Evolutionary conservation across 2,113 vertebrate genomes (phyloP), one percentile per base, ranked within the genome.

Genomic region (Choloepus hoffmanni): DNA sequence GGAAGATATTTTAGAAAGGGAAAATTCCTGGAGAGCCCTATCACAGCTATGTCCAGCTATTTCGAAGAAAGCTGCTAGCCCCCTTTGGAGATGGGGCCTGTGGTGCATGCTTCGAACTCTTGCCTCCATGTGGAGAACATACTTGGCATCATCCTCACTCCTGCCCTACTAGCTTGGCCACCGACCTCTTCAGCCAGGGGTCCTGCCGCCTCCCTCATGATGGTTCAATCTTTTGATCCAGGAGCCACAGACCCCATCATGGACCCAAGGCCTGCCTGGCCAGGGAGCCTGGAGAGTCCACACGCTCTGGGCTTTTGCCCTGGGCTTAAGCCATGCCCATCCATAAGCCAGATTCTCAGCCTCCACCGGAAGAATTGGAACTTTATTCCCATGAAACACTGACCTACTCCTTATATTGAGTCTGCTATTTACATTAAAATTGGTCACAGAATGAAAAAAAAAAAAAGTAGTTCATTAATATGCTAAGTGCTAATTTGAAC

Each of bases 401-500:
- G 97, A 84, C 95, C 55, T 97, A 96, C 96, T 70, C 30, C 2
- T 92, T 85, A 58, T 81, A 88, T 79, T 53, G 88, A 95, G 96
- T 77, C 92, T 70, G 77, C 78, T 97, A 97, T 97, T 98, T 98
- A 96, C 97, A 97, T 97, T 78, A 97, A 96, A 95, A 85, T 18
- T 92, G 96, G 96, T 97, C 98, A 98, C 92, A 98, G 98, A 97
- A 94, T 88, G 93, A 78, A 78, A 95, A 96, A 96, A 94, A 94
- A 85, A 97, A 97, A 84, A 97, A 95, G 36, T 93, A 90, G 92
- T 93, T 98, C 97, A 97, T 98, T 98, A 98, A 97, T 97, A 98
- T 95, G 92, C 85, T 96, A 97, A 98, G 97, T 85, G 92, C 95
- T 98, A 98, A 98, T 98, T 97, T 98, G 98, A 98, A 97, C 90